Evolutionary conservation across 2,888 invertebrate genomes (phyloP).

Genomic region (Tethea ocularis): DNA sequence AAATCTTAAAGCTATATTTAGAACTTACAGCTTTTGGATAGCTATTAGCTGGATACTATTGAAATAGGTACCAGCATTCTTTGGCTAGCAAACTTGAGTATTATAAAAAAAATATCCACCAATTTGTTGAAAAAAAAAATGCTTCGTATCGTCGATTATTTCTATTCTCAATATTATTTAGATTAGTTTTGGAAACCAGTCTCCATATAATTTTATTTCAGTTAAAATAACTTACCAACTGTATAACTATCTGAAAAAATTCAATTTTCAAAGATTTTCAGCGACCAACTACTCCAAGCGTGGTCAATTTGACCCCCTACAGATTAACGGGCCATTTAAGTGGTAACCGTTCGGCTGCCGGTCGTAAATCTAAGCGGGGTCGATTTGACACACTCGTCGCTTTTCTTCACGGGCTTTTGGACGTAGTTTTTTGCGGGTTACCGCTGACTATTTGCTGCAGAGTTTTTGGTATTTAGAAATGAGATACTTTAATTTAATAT

Average conservation of each 20-base stretch:
- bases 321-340: conserved; percentile 27
- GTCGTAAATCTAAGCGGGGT: conserved; percentile 27
- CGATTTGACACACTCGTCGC: conserved; percentile 27
- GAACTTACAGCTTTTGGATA: too few relatives aligned
- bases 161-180: too few relatives aligned
- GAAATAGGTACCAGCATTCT: too few relatives aligned
- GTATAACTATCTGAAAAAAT: conserved; percentile 12
- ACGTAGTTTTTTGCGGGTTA: background rate
- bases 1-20: too few relatives aligned
- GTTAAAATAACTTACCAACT: background rate
- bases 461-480: background rate
- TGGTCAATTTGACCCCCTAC: conserved; percentile 13
- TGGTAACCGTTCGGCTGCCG: conserved; percentile 11
- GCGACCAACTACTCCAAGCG: conserved; percentile 18
- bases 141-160: too few relatives aligned
- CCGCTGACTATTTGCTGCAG: background rate
- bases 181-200: too few relatives aligned
- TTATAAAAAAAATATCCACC: too few relatives aligned
- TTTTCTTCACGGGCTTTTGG: conserved; percentile 13
- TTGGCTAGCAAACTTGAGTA: too few relatives aligned
- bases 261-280: conserved; percentile 26
- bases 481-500: background rate
- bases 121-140: too few relatives aligned
- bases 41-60: too few relatives aligned
- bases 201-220: too few relatives aligned